These are phyloP conservation scores for Gambusia holbrooki DNA, from an alignment of 2,113 vertebrate species.

Conservation along the genomic window DNA sequence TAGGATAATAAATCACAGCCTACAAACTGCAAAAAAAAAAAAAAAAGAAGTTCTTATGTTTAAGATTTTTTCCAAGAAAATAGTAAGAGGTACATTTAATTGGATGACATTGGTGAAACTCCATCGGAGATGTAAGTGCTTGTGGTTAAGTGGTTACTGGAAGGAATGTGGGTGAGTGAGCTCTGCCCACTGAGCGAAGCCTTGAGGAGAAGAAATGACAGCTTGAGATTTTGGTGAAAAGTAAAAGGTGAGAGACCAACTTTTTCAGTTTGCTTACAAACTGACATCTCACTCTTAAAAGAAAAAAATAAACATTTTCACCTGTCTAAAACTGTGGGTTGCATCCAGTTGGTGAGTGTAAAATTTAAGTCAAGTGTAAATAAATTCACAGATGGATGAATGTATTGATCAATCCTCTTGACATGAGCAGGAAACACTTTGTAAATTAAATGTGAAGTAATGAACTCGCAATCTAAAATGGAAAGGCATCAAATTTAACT, in stretches of 20 bases:
- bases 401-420: not conserved
- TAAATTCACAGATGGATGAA: not conserved
- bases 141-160: not conserved
- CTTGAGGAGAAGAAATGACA: not conserved
- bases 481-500: no score
- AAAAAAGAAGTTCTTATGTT: not conserved
- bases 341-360: not conserved
- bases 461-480: no score
- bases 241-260: not conserved
- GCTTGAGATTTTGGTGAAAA: not conserved
- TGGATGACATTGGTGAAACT: not conserved
- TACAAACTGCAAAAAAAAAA: not conserved
- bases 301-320: not conserved
- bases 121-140: not conserved
- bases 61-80: not conserved
- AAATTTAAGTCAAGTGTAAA: not conserved
- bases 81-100: not conserved
- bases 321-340: not conserved
- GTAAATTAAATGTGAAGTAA: no score
- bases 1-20: not conserved
- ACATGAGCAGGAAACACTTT: no score
- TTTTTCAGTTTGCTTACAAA: conserved; percentile 1
- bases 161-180: not conserved
- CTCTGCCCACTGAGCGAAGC: not conserved
- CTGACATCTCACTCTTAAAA: not conserved